Conservation (phyloP, 2,888 invertebrate genomes). For the Agrochola circellaris region DNA sequence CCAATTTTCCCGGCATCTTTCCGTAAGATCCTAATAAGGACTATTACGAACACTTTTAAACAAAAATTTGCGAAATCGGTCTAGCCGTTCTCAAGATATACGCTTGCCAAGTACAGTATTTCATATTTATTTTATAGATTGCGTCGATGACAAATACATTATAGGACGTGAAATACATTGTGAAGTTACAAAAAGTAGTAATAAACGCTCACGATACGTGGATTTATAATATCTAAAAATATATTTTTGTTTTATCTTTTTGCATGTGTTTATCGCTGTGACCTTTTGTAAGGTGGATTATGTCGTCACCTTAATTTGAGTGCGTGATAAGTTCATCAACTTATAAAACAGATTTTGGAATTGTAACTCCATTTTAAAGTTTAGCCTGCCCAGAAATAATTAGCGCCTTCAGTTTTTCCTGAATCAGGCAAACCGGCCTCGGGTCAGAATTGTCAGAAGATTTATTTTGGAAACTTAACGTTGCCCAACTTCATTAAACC, state of each 20-base stretch:
- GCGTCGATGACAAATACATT: slow-evolving; percentile 7
- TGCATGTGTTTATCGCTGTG: slow-evolving; percentile 5
- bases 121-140: too few relatives aligned
- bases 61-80: too few relatives aligned
- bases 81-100: too few relatives aligned
- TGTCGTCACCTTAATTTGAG: slow-evolving; percentile 22
- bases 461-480: not conserved
- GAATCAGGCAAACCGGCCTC: not conserved
- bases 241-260: slow-evolving; percentile 12
- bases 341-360: slow-evolving; percentile 1
- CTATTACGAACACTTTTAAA: too few relatives aligned
- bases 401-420: not conserved
- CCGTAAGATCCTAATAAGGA: too few relatives aligned
- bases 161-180: not conserved
- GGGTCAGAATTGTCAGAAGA: not conserved
- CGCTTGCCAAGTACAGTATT: too few relatives aligned
- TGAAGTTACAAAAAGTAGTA: not conserved
- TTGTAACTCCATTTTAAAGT: not conserved
- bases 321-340: slow-evolving; percentile 25
- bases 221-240: slow-evolving; percentile 39
- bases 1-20: too few relatives aligned
- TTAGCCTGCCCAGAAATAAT: too few relatives aligned
- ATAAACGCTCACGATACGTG: not conserved
- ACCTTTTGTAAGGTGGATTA: slow-evolving; percentile 34
- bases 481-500: not conserved